Conservation (phyloP, 2,113 vertebrate species). For the Dicaeum eximium region DNA sequence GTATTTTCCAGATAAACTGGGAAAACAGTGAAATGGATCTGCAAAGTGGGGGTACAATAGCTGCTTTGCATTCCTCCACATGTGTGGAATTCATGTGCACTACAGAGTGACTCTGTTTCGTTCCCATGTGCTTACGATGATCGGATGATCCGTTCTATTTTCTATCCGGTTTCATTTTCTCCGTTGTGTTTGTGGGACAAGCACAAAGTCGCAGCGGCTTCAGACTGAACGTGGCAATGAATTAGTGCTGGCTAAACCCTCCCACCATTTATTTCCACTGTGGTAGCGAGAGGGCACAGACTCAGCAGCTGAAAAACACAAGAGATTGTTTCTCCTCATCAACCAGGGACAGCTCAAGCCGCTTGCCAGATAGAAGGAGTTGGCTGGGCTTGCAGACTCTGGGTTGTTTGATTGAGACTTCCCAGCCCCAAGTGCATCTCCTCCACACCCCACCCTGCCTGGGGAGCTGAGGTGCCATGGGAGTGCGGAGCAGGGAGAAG, state of each 20-base stretch:
- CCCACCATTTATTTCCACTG: slow-evolving; percentile 35
- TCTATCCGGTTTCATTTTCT: neutral
- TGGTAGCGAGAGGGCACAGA: neutral
- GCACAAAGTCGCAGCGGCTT: neutral
- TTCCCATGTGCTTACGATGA: slow-evolving; percentile 26
- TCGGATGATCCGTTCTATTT: neutral
- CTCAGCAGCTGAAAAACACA: neutral
- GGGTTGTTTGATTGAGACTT: neutral
- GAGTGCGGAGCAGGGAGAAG: neutral
- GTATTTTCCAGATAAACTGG: slow-evolving; percentile 55
- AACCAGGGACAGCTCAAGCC: neutral
- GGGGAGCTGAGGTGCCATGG: neutral
- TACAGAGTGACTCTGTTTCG: slow-evolving; percentile 52
- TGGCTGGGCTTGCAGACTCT: neutral
- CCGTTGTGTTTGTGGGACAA: neutral
- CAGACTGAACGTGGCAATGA: neutral
- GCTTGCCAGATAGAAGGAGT: neutral
- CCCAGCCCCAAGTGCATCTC: neutral
- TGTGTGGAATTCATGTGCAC: slow-evolving; percentile 41
- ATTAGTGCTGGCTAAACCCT: slow-evolving; percentile 39
- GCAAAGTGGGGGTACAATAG: slow-evolving; percentile 44
- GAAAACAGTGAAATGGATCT: slow-evolving; percentile 37
- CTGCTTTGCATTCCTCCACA: slow-evolving; percentile 56
- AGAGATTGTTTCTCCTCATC: neutral
- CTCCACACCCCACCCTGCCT: neutral